Conservation (phyloP, 2,888 invertebrate genomes). For the Campoplex nolae region DNA sequence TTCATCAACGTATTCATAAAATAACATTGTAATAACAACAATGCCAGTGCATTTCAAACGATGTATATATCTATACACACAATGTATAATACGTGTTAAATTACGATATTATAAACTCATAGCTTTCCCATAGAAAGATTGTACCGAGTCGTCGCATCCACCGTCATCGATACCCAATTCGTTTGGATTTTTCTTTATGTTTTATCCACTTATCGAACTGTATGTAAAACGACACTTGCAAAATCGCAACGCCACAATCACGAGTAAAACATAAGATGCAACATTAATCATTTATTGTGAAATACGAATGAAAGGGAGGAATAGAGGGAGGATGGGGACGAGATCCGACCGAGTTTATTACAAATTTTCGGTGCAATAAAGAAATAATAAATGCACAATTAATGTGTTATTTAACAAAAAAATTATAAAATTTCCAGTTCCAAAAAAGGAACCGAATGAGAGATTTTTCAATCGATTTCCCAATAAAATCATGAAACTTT, state of each 20-base stretch:
- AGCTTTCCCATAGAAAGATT: slow-evolving; percentile 56
- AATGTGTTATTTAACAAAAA: too few species aligned
- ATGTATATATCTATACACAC: slow-evolving; percentile 66
- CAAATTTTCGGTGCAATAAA: slow-evolving; percentile 51
- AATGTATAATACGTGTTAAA: slow-evolving; percentile 49
- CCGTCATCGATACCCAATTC: slow-evolving; percentile 26
- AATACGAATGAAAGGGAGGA: slow-evolving; percentile 20
- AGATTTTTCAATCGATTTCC: slow-evolving; percentile 37
- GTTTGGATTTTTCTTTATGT: slow-evolving; percentile 18
- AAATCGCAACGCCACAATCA: slow-evolving; percentile 64
- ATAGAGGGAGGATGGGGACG: slow-evolving; percentile 5
- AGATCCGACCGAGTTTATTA: too few species aligned
- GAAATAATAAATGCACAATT: too few species aligned
- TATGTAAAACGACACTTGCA: slow-evolving; percentile 47
- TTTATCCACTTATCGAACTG: slow-evolving; percentile 37
- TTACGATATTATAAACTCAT: slow-evolving; percentile 51
- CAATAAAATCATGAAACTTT: too few species aligned
- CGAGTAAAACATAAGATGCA: slow-evolving; percentile 23
- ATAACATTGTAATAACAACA: slow-evolving; percentile 67
- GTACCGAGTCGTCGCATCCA: slow-evolving; percentile 43
- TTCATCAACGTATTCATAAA: slow-evolving; percentile 63
- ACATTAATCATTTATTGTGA: slow-evolving; percentile 22
- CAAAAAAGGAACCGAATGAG: slow-evolving; percentile 17
- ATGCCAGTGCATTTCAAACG: slow-evolving; percentile 72
- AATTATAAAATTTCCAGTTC: too few species aligned